Conservation (phyloP, 2,797 vertebrate genomes). For the Ambastaia sidthimunki region DNA sequence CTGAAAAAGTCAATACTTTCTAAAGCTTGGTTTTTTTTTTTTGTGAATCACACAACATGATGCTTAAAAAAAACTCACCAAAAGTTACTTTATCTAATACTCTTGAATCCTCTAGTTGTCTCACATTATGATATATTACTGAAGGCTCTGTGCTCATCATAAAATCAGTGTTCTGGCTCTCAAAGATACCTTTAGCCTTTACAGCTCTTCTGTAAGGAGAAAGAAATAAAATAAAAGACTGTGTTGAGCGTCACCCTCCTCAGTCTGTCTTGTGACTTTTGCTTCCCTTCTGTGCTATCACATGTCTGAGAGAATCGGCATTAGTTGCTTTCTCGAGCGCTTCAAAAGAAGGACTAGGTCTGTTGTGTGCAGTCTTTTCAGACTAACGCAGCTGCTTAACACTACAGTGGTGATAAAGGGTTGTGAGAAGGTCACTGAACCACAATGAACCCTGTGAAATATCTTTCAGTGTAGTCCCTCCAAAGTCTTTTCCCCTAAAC, state of each 20-base stretch:
- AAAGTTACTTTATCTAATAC: background rate
- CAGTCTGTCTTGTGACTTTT: conserved; percentile 19
- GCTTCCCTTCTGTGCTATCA: conserved; percentile 22
- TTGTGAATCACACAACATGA: background rate
- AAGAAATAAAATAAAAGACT: background rate
- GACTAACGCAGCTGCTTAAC: background rate
- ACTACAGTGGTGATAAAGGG: background rate
- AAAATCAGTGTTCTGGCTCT: background rate
- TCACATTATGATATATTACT: background rate
- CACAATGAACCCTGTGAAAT: background rate
- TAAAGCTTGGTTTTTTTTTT: background rate
- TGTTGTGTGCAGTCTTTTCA: background rate
- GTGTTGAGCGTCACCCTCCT: background rate
- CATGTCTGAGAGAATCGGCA: conserved; percentile 3
- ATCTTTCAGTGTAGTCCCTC: background rate
- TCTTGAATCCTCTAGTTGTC: background rate
- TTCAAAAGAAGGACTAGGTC: background rate
- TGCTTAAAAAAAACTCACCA: background rate
- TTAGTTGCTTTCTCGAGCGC: background rate
- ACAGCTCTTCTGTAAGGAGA: background rate
- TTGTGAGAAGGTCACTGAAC: background rate
- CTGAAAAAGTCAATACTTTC: conserved; percentile 9
- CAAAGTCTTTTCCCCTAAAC: background rate
- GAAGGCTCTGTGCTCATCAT: background rate
- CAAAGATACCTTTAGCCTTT: background rate